Base-by-base conservation (phyloP, 2,797 vertebrate species). In the Enteromius unitaeniatus region DNA sequence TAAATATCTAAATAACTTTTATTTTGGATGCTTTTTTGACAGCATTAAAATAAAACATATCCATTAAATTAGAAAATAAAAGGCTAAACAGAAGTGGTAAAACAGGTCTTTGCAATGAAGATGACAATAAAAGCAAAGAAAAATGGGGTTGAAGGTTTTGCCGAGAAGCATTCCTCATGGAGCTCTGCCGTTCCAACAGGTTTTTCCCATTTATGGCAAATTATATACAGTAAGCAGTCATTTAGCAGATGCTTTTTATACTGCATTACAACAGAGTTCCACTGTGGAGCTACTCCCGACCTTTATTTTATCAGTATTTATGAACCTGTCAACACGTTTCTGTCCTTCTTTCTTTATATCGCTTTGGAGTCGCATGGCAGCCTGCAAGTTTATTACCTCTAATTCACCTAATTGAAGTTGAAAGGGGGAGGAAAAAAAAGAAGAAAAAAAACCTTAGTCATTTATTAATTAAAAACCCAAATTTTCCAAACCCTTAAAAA, bases 271-370 rank as follows among this genome's bases (percentile, higher is more conserved):
- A 94, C 93, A 94, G 93, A 93, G 92, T 92, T 94, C 93, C 93
- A 94, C 92, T 89, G 91, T 90, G 89, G 91, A 90, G 93, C 93
- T 89, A 92, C 94, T 94, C 83, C 93, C 93, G 93, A 93, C 92
- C 88, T 94, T 95, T 95, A 94, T 94, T 95, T 95, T 94, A 96
- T 96, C 94, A 94, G 93, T 94, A 95, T 97, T 96, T 96, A 97
- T 95, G 93, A 95, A 95, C 94, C 94, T 96, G 96, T 97, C 96
- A 96, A 94, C 96, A 95, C 95, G 9, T 53, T 47, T 94, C 92
- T 81, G 87, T 85, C 85, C 89, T 90, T 89, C 88, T 88, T 90
- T 89, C 90, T 70, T 88, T 87, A 81, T 77, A 77, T 88, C 84
- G 77, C 80, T 88, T 89, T 83, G 85, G 83, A 83, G 74, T 85